Percentiles rank a stretch among this genome's conserved stretches.
These are phyloP conservation scores for Perca fluviatilis DNA, from an alignment of 2,113 vertebrate species.

Conservation along the genomic window DNA sequence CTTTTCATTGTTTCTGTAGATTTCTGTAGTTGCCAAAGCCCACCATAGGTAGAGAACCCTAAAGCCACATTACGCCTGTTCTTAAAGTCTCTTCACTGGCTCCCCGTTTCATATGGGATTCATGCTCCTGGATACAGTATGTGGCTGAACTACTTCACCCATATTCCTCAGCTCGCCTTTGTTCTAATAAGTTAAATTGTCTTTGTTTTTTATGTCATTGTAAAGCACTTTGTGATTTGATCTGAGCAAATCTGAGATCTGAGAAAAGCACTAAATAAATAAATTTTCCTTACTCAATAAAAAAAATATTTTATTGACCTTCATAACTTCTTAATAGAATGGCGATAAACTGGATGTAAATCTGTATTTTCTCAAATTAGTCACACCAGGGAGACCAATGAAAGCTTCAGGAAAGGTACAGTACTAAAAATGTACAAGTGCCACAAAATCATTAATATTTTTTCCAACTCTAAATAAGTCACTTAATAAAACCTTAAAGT, in stretches of 20 bases:
- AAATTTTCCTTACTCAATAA: too few relatives aligned
- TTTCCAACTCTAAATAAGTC: not conserved
- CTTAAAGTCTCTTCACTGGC: too few relatives aligned
- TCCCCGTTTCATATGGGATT: too few relatives aligned
- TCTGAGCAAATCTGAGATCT: too few relatives aligned
- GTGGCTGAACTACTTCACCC: too few relatives aligned
- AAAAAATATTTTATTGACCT: conserved; percentile 9
- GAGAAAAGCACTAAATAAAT: too few relatives aligned
- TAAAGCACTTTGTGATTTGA: too few relatives aligned
- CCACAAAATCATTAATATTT: not conserved
- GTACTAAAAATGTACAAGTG: not conserved
- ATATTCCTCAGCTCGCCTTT: too few relatives aligned
- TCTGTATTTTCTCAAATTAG: not conserved
- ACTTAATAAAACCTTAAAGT: not conserved
- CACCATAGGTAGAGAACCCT: not conserved
- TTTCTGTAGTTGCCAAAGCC: too few relatives aligned
- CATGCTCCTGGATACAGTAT: too few relatives aligned
- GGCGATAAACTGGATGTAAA: not conserved
- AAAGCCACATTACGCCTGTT: not conserved
- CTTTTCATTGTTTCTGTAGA: conserved; percentile 6
- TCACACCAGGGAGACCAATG: not conserved
- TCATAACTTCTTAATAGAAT: conserved; percentile 6
- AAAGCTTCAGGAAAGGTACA: not conserved
- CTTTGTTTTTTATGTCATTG: too few relatives aligned
- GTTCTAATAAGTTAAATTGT: too few relatives aligned